Base-by-base conservation (phyloP, 2,888 invertebrate genomes). In the Hyppa rectilinea region DNA sequence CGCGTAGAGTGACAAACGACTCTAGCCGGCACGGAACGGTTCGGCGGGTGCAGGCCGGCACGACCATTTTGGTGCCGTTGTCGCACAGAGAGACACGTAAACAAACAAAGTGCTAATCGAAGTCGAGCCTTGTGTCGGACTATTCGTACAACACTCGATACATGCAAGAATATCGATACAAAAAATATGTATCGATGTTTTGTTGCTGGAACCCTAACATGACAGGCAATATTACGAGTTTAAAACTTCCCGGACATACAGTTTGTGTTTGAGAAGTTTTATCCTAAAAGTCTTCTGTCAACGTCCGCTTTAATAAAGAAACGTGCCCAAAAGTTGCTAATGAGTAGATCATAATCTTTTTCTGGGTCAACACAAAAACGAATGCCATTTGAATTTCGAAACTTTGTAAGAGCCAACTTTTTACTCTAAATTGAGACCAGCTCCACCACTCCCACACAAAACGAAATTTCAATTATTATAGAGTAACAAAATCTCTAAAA, bases 281-380 rank as follows among this genome's bases (percentile, higher is more conserved):
- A 40, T 5, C 26, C 20, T 17, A 26, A 60, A 52, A 69, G 47
- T 23, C 34, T 45, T 53, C 49, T 60, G 43, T 75, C 68, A 69
- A 45, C 34, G 50, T 58, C 40, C 34, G 62, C 34, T 52, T 36
- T 76, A 70, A 70, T 62, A 75, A 52, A 76, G 59, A 36, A 52
- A 58, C 56, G 29, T 52, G 34, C 50, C 62, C 23, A 52, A 56
- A 74, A 70, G 56, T 75, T 74, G 47, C 68, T 75, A 74, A 73
- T 73, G 75, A 73, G 45, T 67, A 52, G 75, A 73, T 75, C 38
- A 59, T 58, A 73, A 64, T 74, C 74, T 69, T 75, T 56, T 61
- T 75, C 63, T 74, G 47, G 60, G 40, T 69, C 60, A 55, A 52
- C 62, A 58, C 38, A 71, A 62, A 59, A 47, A 76, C 47, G 56